Conservation (phyloP, 2,888 invertebrate genomes). For the Rhagophthalmus giganteus region DNA sequence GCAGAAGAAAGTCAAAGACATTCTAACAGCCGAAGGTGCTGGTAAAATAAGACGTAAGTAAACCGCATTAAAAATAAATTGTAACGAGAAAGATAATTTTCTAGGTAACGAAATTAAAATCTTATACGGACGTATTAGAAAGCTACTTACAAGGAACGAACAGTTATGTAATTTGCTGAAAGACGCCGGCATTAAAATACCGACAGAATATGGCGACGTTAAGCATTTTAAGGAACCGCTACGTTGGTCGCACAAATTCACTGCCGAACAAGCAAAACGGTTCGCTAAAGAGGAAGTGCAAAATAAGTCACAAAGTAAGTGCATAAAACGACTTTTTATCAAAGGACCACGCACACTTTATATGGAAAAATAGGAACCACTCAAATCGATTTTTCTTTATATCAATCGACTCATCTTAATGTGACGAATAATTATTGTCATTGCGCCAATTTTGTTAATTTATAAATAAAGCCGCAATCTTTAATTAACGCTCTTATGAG, state of each 20-base stretch:
- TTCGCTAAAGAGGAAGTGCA: constrained; percentile 47
- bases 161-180: constrained; percentile 50
- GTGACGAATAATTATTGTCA: too few relatives aligned
- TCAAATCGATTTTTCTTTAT: too few relatives aligned
- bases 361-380: neutral
- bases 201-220: constrained; percentile 44
- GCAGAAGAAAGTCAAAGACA: constrained; percentile 47
- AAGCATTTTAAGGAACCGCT: constrained; percentile 41
- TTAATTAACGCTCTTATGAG: too few relatives aligned
- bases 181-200: constrained; percentile 53
- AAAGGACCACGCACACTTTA: neutral
- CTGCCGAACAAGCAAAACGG: constrained; percentile 44
- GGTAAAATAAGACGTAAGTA: constrained; percentile 16
- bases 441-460: too few relatives aligned
- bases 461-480: too few relatives aligned
- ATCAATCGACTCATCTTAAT: too few relatives aligned
- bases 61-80: too few relatives aligned
- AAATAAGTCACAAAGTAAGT: constrained; percentile 40
- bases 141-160: constrained; percentile 51
- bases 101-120: constrained; percentile 49
- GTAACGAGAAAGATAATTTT: constrained; percentile 7
- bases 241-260: constrained; percentile 47
- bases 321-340: constrained; percentile 3
- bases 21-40: constrained; percentile 15
- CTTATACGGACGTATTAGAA: constrained; percentile 50